These are phyloP conservation scores for Galaxias olidus DNA, from an alignment of 2,797 vertebrate genomes.

Conservation along the genomic window DNA sequence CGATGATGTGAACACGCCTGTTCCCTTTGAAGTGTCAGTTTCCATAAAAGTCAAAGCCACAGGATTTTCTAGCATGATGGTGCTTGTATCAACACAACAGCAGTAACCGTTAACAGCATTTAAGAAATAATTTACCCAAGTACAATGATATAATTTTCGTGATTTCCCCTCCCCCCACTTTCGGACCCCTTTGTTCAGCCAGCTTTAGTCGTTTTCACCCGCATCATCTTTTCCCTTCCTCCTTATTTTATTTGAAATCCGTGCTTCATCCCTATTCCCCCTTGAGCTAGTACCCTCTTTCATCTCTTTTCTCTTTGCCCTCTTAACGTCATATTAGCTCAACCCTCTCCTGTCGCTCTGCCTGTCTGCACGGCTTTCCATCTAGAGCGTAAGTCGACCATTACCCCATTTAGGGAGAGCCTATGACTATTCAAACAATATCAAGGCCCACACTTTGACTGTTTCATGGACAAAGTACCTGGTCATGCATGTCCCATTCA, in stretches of 20 bases:
- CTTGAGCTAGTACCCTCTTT: conserved; percentile 21
- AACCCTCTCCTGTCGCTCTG: neutral
- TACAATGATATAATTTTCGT: no score
- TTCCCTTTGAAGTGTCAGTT: conserved; percentile 37
- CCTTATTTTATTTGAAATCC: neutral
- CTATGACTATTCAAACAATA: conserved; percentile 39
- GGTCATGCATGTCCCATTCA: conserved; percentile 46
- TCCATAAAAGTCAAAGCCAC: conserved; percentile 5
- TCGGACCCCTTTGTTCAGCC: no score
- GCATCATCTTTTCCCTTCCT: neutral
- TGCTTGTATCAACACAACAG: conserved; percentile 35
- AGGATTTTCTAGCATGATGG: conserved; percentile 24
- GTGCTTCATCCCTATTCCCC: neutral
- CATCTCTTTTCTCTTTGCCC: conserved; percentile 11
- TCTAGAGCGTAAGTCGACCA: conserved; percentile 42
- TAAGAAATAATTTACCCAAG: no score
- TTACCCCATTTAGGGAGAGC: conserved; percentile 49
- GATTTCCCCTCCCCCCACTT: no score
- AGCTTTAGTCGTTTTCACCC: no score
- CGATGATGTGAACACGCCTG: conserved; percentile 1
- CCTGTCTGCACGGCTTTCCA: conserved; percentile 31
- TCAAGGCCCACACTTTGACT: conserved; percentile 41
- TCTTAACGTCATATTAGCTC: neutral
- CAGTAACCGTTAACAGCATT: conserved; percentile 43
- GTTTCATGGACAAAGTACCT: conserved; percentile 37